Percentiles rank a stretch among this genome's conserved stretches.
phyloP scores from a whole-genome alignment of 2,113 vertebrate species.

The Microcebus ravelobensis region DNA sequence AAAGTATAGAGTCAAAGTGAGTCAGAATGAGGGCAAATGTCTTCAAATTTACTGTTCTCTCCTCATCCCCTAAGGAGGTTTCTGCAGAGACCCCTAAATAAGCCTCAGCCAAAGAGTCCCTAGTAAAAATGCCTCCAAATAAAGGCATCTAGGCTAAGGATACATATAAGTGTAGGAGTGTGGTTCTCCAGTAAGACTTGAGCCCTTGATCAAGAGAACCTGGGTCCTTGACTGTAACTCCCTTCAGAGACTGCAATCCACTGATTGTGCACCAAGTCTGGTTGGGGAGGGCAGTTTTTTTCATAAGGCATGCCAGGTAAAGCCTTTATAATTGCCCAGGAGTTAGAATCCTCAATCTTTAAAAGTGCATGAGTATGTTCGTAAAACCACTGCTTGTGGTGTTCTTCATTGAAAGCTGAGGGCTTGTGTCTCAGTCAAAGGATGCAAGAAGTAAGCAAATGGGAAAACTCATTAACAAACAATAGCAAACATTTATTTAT shows the following conservation, averaged over 20 bases:
- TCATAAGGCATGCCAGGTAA: background rate
- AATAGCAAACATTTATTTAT: background rate
- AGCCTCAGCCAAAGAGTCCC: background rate
- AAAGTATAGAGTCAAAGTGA: background rate
- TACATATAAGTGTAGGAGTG: background rate
- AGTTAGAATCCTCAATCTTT: background rate
- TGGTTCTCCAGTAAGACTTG: background rate
- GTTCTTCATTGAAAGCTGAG: background rate
- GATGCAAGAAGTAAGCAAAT: background rate
- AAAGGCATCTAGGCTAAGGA: background rate
- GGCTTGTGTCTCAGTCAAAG: background rate
- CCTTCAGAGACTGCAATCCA: background rate
- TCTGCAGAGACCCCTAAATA: background rate
- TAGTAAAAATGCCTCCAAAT: background rate
- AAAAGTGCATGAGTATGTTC: background rate
- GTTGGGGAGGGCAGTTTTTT: background rate
- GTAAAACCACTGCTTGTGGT: background rate
- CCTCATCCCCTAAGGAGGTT: background rate
- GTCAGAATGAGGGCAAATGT: background rate
- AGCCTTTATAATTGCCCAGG: background rate
- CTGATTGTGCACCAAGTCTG: background rate
- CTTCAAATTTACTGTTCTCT: background rate
- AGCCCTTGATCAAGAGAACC: background rate
- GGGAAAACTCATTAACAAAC: background rate
- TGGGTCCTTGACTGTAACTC: background rate